Base-by-base conservation (phyloP, 2,113 vertebrate species). In the Symphodus melops region DNA sequence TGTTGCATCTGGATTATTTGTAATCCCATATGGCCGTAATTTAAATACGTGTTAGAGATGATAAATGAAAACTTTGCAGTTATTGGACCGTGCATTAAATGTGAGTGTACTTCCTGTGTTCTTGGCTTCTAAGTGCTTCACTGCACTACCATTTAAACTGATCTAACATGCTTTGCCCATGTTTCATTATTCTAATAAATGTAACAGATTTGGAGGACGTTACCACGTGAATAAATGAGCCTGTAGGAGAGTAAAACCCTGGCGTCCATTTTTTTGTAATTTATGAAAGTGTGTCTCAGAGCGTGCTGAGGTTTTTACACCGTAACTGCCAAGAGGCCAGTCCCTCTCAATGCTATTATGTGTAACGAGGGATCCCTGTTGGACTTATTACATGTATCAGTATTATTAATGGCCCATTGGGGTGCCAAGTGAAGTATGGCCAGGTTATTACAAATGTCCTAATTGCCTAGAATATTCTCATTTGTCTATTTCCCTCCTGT, bases 381-480 rank as follows among this genome's bases (percentile, higher is more conserved):
- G 66, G 28, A 46, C 72, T 69, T 65, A 57, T 82, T 68, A 69
- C 53, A 82, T 72, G 74, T 74, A 83, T 74, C 67, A 73, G 56
- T 55, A 61, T 71, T 78, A 84, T 84, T 78, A 76, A 79, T 70
- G 74, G 19, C 14, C 68, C 48, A 41, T 48, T 60, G 69, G 58
- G 60, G 72, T 72, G 69, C 33, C 51, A 33, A 74, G 62, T 48
- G n/a, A 67, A 73, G 68, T 72, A 56, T 77, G 66, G 72, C 51
- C 20, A 75, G 14, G 33, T 62, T 52, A 70, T 73, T 81, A 64
- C 63, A 70, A 74, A 79, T 77, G 59, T 55, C 37, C 59, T 74
- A 74, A 76, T 73, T 71, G 44, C 49, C 69, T 5, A 25, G 61
- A 67, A 78, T 61, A 72, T 77, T 66, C 37, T 39, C 52, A 65